Evolutionary conservation across 2,113 vertebrate species (phyloP).

Genomic region (Gorsachius goisagi): DNA sequence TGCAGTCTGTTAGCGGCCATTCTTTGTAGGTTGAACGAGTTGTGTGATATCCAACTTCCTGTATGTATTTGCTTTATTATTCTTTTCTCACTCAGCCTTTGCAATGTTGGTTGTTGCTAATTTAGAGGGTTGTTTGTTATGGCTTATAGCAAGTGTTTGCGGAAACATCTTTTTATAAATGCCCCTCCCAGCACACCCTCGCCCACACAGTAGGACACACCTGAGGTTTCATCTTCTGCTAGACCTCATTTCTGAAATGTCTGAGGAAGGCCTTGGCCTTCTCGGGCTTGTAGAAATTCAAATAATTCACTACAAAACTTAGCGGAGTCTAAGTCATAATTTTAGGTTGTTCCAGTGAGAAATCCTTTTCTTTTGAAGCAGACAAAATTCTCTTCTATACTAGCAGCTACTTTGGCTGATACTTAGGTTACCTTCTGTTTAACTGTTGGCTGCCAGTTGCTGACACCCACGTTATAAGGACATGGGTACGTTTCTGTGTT

Average conservation of each 20-base stretch:
- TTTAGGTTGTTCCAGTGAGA: background rate
- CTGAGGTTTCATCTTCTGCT: background rate
- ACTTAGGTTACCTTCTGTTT: background rate
- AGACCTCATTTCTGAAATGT: background rate
- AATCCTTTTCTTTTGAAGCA: background rate
- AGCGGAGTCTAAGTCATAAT: no score
- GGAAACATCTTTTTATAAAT: background rate
- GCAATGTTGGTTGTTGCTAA: background rate
- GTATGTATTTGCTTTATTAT: background rate
- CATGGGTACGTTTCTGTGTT: rapidly evolving
- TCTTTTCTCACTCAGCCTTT: background rate
- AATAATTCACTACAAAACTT: background rate
- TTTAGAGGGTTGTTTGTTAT: slow-evolving; percentile 17
- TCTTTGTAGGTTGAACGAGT: rapidly evolving
- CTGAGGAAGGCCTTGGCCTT: background rate
- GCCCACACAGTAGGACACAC: background rate
- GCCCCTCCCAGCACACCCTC: slow-evolving; percentile 8
- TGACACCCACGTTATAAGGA: background rate
- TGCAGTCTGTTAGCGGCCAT: rapidly evolving
- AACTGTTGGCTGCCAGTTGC: background rate
- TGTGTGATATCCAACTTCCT: background rate
- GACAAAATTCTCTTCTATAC: background rate
- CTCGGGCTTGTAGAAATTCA: background rate
- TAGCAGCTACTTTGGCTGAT: background rate
- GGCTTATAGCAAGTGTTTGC: background rate